Conservation (phyloP, 2,113 vertebrate genomes). For the Bubo bubo region DNA sequence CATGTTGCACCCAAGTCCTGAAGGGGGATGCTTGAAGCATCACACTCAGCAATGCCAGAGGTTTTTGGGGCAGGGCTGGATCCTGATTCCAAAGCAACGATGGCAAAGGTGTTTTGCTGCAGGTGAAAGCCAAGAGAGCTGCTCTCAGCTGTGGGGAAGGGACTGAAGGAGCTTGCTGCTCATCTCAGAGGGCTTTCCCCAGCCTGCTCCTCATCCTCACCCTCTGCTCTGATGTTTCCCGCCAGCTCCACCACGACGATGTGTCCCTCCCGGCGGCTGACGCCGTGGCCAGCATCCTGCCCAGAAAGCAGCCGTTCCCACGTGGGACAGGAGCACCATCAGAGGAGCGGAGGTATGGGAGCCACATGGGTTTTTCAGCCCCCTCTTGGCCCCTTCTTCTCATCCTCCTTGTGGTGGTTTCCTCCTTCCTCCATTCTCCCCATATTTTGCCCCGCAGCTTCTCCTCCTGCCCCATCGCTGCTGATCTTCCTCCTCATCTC, state of each 20-base stretch:
- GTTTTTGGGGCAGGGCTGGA: not conserved
- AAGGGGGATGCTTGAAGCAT: not conserved
- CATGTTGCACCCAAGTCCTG: not conserved
- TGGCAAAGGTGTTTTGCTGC: not conserved
- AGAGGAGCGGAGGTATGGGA: not conserved
- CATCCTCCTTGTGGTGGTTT: not conserved
- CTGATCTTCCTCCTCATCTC: not conserved
- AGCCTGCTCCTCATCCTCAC: not conserved
- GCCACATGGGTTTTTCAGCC: rapidly evolving
- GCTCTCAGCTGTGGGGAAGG: not conserved
- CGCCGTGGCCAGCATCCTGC: not conserved
- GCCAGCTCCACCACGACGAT: not conserved
- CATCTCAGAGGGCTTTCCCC: not conserved
- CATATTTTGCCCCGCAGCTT: not conserved
- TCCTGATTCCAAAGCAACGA: not conserved
- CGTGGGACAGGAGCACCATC: rapidly evolving
- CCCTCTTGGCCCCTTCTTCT: not conserved
- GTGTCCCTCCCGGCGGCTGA: not conserved
- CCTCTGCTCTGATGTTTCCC: not conserved
- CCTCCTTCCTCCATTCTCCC: not conserved
- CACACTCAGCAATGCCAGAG: rapidly evolving
- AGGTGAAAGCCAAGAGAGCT: not conserved
- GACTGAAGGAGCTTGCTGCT: not conserved
- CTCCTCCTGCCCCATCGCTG: not conserved
- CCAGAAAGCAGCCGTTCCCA: rapidly evolving